Evolutionary conservation across 2,888 invertebrate species (phyloP).

Genomic region (Plagodis pulveraria): DNA sequence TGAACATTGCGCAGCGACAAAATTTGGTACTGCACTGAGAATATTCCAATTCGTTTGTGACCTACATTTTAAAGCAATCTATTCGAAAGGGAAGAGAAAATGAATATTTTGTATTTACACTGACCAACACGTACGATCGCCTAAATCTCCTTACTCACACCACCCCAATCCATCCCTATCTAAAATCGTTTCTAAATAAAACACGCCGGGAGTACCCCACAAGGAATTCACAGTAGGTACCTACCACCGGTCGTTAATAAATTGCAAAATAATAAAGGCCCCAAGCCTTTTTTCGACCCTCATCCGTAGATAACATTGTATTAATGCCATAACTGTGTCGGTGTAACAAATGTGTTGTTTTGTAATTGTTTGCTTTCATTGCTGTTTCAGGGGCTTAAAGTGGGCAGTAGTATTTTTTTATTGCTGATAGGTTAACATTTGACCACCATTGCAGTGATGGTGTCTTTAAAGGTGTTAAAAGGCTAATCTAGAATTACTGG

Average conservation of each 20-base stretch:
- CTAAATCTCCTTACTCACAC: slow-evolving; percentile 3
- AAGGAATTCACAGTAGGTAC: slow-evolving; percentile 58
- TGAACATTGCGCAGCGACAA: too few relatives aligned
- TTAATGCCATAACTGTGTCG: slow-evolving; percentile 33
- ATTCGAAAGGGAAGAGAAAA: background rate
- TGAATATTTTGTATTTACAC: background rate
- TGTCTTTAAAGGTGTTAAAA: too few relatives aligned
- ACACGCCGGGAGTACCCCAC: slow-evolving; percentile 69
- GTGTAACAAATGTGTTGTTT: slow-evolving; percentile 29
- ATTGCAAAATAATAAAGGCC: slow-evolving; percentile 78
- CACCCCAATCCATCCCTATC: slow-evolving; percentile 68
- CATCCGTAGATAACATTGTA: slow-evolving; percentile 36
- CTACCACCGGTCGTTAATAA: slow-evolving; percentile 70
- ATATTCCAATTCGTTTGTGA: too few relatives aligned
- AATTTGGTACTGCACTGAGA: too few relatives aligned
- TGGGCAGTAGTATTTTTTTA: too few relatives aligned
- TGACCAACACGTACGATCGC: slow-evolving; percentile 14
- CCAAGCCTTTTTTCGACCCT: slow-evolving; percentile 50
- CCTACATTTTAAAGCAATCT: background rate
- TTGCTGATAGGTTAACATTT: too few relatives aligned
- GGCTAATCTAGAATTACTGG: too few relatives aligned
- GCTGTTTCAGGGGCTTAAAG: slow-evolving; percentile 5
- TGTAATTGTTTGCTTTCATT: slow-evolving; percentile 15
- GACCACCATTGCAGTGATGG: too few relatives aligned
- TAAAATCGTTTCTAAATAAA: slow-evolving; percentile 82